Base-by-base conservation (phyloP, 2,888 invertebrate genomes). In the Nemoura dubitans region DNA sequence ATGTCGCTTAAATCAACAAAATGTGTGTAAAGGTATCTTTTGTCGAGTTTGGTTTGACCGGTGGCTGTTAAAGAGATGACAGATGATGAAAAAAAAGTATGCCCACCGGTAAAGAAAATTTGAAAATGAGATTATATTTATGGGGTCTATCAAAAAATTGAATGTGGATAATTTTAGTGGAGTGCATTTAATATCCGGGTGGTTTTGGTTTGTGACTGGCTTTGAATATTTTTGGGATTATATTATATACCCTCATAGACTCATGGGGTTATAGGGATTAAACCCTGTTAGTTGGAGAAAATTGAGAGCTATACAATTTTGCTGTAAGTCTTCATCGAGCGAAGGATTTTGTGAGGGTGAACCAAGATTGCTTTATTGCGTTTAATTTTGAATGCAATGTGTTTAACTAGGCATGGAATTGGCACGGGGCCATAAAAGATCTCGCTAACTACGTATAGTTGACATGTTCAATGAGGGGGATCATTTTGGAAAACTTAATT, bases 101-200 rank as follows among this genome's bases (percentile, higher is more conserved):
- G 14, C 59, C 16, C 10, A 10, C 36, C 3, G 36, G 36, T 36
- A 59, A 59, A 59, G 14, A 14, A 59, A 59, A 59, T 59, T 59
- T 59, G 10, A 59, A 59, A 59, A 59, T 59, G 59, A 59, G 59
- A 59, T 59, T 59, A 59, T 59, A 59, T 59, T 59, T 59, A 59
- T 59, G 59, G 59, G n/a, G 59, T 59, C 6, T 59, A 59, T 59
- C 59, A 59, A 59, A 59, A 36, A 59, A 59, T 59, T 59, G 59
- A 16, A 59, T 16, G 59, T 7, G 59, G 14, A 21, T 59, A 59
- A 21, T 59, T 59, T 59, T 59, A 7, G 59, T 59, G 59, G 59
- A 21, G 59, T 59, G 59, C 59, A 59, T 59, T 59, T 59, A 59
- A 59, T 59, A 59, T 10, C 59, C 2, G 59, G 59, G 59, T 59